Conservation (phyloP, 2,888 invertebrate genomes). For the Asteroscopus sphinx region DNA sequence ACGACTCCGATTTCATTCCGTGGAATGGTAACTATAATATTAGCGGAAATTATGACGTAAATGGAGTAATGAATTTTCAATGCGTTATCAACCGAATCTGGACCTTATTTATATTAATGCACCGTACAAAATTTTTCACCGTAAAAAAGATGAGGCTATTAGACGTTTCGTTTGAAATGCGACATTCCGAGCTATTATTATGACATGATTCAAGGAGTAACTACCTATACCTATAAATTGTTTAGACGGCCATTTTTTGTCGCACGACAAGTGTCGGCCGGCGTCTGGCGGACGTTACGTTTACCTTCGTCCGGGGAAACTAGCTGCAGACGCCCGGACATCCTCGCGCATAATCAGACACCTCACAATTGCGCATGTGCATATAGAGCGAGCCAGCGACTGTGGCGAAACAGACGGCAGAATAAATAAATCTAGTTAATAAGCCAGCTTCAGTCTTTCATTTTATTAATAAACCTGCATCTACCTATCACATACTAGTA, state of each 20-base stretch:
- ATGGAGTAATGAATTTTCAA: constrained; percentile 6
- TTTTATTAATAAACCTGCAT: constrained; percentile 34
- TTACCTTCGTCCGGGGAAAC: constrained; percentile 56
- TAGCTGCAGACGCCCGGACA: constrained; percentile 46
- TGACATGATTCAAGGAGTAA: too few relatives aligned
- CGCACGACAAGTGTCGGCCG: constrained; percentile 19
- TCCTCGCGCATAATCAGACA: constrained; percentile 49
- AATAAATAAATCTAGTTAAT: constrained; percentile 9
- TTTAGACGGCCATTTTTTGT: constrained; percentile 43
- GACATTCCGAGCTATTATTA: too few relatives aligned
- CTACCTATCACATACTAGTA: constrained; percentile 16
- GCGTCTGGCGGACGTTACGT: constrained; percentile 49
- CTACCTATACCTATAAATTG: constrained; percentile 12
- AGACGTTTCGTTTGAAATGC: neutral
- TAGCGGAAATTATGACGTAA: constrained; percentile 6
- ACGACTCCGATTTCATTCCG: constrained; percentile 1
- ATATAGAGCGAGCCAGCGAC: constrained; percentile 13
- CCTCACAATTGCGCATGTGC: constrained; percentile 27
- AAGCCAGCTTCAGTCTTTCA: constrained; percentile 4
- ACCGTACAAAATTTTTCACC: constrained; percentile 1
- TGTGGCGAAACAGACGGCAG: constrained; percentile 30
- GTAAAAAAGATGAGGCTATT: neutral
- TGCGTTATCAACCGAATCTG: constrained; percentile 8
- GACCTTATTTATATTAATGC: neutral
- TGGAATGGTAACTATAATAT: neutral